Conservation (phyloP, 2,797 vertebrate species). For the Malacoraja senta region DNA sequence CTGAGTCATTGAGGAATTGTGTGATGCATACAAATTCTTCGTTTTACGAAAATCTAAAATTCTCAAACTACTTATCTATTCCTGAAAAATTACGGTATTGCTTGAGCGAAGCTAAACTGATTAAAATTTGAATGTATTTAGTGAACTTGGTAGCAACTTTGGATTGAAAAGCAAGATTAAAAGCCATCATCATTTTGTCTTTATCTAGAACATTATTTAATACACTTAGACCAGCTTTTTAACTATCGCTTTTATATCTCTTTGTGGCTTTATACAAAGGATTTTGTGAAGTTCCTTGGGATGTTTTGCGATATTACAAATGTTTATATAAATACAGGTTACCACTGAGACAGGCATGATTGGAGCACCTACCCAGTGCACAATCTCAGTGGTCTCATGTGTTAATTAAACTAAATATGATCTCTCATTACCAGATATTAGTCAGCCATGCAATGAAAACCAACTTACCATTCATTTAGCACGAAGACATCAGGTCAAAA, state of each 20-base stretch:
- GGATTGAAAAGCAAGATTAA: neutral
- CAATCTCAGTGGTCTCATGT: neutral
- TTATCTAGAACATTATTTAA: no score
- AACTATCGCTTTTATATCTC: no score
- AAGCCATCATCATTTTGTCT: neutral
- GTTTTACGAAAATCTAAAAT: neutral
- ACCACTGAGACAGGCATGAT: neutral
- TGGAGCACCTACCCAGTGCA: neutral
- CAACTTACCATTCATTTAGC: constrained; percentile 29
- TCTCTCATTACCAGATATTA: neutral
- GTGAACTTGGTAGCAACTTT: neutral
- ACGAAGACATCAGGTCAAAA: neutral
- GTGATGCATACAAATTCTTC: no score
- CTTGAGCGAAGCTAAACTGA: neutral
- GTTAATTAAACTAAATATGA: neutral
- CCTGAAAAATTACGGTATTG: neutral
- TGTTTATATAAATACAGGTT: no score
- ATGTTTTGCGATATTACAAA: no score
- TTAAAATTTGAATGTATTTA: neutral
- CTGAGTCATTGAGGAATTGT: neutral
- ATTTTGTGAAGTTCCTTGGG: no score
- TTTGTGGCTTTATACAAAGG: no score
- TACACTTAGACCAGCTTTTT: no score
- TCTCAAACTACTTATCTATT: neutral
- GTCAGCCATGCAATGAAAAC: neutral